These are phyloP conservation scores for Tympanoctomys barrerae DNA, from an alignment of 2,797 vertebrate species.

Conservation along the genomic window DNA sequence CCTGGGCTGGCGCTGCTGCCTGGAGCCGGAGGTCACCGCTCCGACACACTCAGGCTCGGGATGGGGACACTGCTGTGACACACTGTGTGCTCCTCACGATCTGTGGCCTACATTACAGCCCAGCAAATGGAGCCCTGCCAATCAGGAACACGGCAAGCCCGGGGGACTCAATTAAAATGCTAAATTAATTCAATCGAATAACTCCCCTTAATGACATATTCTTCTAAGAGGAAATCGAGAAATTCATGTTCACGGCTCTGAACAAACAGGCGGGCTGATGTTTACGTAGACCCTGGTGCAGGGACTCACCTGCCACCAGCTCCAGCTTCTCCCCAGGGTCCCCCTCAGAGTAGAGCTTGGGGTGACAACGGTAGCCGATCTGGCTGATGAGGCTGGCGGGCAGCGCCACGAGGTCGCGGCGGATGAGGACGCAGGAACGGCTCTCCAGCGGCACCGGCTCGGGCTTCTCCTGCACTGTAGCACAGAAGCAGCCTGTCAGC, in stretches of 20 bases:
- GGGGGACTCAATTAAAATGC: slow-evolving; percentile 85
- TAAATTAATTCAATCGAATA: slow-evolving; percentile 86
- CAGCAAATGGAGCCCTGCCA: slow-evolving; percentile 44
- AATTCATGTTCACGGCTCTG: slow-evolving; percentile 59
- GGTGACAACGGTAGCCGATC: slow-evolving; percentile 99
- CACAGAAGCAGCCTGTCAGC: neutral
- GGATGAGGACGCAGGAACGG: slow-evolving; percentile 97
- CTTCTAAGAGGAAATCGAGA: slow-evolving; percentile 82
- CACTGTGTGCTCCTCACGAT: neutral
- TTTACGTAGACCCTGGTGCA: neutral
- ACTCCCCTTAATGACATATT: slow-evolving; percentile 86
- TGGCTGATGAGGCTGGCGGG: slow-evolving; percentile 99
- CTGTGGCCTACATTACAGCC: slow-evolving; percentile 74
- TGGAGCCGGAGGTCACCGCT: neutral
- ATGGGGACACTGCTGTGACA: neutral
- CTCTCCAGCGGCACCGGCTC: slow-evolving; percentile 96
- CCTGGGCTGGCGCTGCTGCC: neutral
- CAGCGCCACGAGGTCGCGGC: slow-evolving; percentile 96
- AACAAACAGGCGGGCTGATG: neutral
- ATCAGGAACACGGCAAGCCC: slow-evolving; percentile 70
- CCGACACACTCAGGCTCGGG: neutral
- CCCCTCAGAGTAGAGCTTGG: slow-evolving; percentile 98
- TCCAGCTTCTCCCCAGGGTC: slow-evolving; percentile 99
- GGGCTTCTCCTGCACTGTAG: slow-evolving; percentile 93
- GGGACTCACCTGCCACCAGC: slow-evolving; percentile 95